Conservation (phyloP, 92 coral and sea anemone genomes). For the Epizoanthus scotinus region DNA sequence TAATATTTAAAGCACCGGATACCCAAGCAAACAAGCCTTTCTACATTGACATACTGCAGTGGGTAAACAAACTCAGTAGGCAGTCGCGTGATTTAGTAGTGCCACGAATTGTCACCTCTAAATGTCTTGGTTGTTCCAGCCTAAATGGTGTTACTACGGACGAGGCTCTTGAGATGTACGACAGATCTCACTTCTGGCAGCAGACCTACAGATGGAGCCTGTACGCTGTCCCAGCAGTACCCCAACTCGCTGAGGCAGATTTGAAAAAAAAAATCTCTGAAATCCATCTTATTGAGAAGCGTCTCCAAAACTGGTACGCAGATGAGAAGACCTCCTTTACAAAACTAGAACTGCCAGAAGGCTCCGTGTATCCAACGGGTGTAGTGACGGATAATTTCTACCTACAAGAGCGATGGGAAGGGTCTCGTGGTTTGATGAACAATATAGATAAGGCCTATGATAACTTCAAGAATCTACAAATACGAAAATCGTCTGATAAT, state of each 20-base stretch:
- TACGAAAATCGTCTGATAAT: neutral
- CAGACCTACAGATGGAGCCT: conserved; percentile 61
- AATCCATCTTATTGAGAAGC: conserved; percentile 33
- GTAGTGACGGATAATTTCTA: neutral
- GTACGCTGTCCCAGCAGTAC: conserved; percentile 13
- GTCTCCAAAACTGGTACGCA: conserved; percentile 5
- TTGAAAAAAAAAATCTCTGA: conserved; percentile 26
- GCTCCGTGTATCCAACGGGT: neutral
- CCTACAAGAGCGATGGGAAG: neutral
- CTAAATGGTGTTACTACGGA: neutral
- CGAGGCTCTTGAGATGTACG: neutral
- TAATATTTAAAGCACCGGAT: neutral
- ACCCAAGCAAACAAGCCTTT: conserved; percentile 35
- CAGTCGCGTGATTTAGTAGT: conserved; percentile 65
- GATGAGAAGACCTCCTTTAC: neutral
- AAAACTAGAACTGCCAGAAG: neutral
- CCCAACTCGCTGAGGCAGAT: neutral
- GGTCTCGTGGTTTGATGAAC: neutral
- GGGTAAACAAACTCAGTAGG: neutral
- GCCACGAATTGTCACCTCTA: conserved; percentile 57
- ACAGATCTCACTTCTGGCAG: conserved; percentile 47
- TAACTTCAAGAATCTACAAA: conserved; percentile 13
- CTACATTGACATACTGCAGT: conserved; percentile 53
- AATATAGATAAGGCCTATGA: conserved; percentile 18
- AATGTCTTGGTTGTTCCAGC: neutral